Evolutionary conservation across 2,797 vertebrate genomes (phyloP), one percentile per base, ranked within the genome.

Genomic region (Acanthurus leucopareius): DNA sequence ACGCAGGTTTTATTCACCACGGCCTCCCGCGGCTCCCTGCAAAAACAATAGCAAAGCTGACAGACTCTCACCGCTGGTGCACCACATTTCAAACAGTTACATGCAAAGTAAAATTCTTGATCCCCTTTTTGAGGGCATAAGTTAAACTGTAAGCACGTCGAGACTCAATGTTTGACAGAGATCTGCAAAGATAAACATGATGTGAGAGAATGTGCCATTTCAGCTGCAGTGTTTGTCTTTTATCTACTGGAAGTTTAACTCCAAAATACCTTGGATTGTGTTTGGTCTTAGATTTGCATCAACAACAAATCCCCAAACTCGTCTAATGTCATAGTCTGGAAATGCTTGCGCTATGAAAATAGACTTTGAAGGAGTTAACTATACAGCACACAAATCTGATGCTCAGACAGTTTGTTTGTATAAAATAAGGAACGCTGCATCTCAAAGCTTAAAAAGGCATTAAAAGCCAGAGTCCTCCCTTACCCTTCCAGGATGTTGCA

Each of bases 401-500:
- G 57, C 40, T 87, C 54, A 53, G 45, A 66, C 53, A 35, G 61
- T 70, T 77, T 80, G 59, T 83, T 72, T 71, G 62, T 71, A 52
- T 72, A 47, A 82, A 80, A 85, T 28, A 62, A 58, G 61, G 11
- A 79, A 63, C n/a, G 3, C 3, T 69, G 53, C 20, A 66, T 89
- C 84, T 88, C 48, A 20, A 22, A 56, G 48, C 49, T 83, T 79
- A 47, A 84, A 69, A 73, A 69, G 59, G 35, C 61, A 66, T 59
- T 38, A 15, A 49, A 66, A 17, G 7, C 25, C 35, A 7, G 45
- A 73, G 45, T 75, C 44, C 59, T 79, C 74, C 58, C 93, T 95
- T 90, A 99, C 98, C 97, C 97, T 66, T 97, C 95, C 45, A 96
- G 89, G 73, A 97, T 64, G 88, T 97, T 97, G 91, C 98, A 99